These are phyloP conservation scores for Acrobasis consociella DNA, from an alignment of 2,888 invertebrate species.

Conservation along the genomic window DNA sequence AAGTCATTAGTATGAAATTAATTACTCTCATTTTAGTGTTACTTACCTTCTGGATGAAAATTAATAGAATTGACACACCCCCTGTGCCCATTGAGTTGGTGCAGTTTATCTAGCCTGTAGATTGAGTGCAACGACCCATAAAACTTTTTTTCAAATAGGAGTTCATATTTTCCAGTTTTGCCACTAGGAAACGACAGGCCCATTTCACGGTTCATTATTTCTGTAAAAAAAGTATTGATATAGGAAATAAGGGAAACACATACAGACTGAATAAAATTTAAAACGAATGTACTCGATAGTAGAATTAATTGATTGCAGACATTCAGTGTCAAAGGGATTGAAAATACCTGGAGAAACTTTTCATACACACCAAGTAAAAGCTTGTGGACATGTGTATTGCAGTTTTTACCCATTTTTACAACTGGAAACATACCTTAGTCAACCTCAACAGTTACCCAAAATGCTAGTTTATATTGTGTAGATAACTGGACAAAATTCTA, in stretches of 20 bases:
- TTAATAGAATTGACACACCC: slow-evolving; percentile 97
- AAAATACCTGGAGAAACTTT: too few relatives aligned
- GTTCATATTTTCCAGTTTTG: slow-evolving; percentile 68
- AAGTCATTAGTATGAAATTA: too few relatives aligned
- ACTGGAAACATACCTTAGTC: too few relatives aligned
- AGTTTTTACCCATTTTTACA: too few relatives aligned
- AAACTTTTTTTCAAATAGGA: slow-evolving; percentile 86
- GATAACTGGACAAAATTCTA: not conserved
- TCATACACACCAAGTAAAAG: too few relatives aligned
- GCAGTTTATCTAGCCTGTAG: slow-evolving; percentile 90
- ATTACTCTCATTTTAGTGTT: not conserved
- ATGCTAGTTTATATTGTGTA: too few relatives aligned
- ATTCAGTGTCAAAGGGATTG: too few relatives aligned
- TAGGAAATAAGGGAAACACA: not conserved
- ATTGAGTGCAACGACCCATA: slow-evolving; percentile 92
- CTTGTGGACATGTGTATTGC: too few relatives aligned
- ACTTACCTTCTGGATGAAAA: slow-evolving; percentile 90
- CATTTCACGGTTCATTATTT: slow-evolving; percentile 86
- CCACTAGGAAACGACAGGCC: slow-evolving; percentile 78
- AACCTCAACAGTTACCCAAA: too few relatives aligned
- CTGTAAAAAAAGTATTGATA: slow-evolving; percentile 57
- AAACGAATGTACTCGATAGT: too few relatives aligned
- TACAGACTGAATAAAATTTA: not conserved
- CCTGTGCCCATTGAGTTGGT: slow-evolving; percentile 89
- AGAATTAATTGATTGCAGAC: too few relatives aligned